Conservation (phyloP, 2,113 vertebrate genomes). For the Paramormyrops kingsleyae region DNA sequence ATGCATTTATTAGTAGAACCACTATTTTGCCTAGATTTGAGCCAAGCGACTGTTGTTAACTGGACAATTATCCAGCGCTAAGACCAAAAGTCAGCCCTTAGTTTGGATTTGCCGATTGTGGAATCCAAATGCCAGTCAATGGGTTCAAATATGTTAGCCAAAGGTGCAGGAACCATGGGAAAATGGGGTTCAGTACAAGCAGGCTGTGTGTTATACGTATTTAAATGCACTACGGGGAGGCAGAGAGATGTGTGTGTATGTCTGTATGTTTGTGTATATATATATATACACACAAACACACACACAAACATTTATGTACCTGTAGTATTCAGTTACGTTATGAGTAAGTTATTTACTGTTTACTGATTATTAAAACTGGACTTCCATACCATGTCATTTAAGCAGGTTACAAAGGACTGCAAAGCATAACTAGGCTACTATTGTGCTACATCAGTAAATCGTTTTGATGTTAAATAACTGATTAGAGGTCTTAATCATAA, state of each 20-base stretch:
- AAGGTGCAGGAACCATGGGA: not conserved
- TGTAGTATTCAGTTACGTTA: not conserved
- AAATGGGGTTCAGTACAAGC: no score
- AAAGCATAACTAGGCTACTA: not conserved
- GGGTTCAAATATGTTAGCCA: not conserved
- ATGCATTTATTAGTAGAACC: not conserved
- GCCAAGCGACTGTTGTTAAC: not conserved
- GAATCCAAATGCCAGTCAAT: not conserved
- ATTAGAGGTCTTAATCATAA: not conserved
- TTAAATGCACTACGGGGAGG: not conserved
- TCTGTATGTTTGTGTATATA: not conserved
- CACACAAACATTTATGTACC: not conserved
- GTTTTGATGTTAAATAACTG: not conserved
- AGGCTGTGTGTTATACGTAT: not conserved
- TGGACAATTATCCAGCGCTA: not conserved
- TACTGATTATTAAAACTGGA: not conserved
- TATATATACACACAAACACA: not conserved
- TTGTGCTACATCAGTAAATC: not conserved
- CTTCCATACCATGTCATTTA: not conserved
- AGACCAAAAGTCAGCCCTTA: not conserved
- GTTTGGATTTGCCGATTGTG: no score
- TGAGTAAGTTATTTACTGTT: not conserved
- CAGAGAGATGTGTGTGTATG: not conserved
- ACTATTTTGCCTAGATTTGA: not conserved
- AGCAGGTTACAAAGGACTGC: not conserved